These are phyloP conservation scores for Meandrina meandrites DNA, from an alignment of 92 coral and sea anemone species.

Conservation along the genomic window DNA sequence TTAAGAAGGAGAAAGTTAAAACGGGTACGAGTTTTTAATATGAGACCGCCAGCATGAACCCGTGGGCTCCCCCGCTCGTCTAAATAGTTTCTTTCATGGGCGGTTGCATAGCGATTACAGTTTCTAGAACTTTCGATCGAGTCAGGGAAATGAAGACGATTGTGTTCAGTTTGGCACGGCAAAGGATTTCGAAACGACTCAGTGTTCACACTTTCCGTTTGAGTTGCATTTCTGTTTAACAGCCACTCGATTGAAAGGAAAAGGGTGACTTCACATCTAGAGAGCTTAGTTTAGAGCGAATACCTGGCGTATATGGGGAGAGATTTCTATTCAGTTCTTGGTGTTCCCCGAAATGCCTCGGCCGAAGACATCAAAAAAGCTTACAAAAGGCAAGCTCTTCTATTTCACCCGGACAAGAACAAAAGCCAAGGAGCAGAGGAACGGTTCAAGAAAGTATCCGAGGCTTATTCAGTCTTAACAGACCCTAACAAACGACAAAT, in stretches of 20 bases:
- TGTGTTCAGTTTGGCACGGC: conserved; percentile 24
- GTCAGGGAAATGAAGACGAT: conserved; percentile 19
- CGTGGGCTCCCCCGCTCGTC: conserved; percentile 1
- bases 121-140: conserved; percentile 40
- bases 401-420: conserved; percentile 97
- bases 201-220: conserved; percentile 18
- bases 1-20: neutral
- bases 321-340: conserved; percentile 90
- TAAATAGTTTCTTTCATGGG: conserved; percentile 6
- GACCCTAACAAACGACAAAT: conserved; percentile 82
- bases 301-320: conserved; percentile 76
- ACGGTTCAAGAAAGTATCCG: conserved; percentile 88
- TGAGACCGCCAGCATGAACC: neutral
- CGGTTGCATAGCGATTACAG: conserved; percentile 37
- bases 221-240: neutral
- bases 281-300: conserved; percentile 2
- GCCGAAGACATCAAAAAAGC: conserved; percentile 93
- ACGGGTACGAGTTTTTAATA: too few relatives aligned
- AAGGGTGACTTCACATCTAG: neutral
- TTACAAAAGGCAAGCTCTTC: conserved; percentile 88
- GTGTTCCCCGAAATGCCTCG: conserved; percentile 93
- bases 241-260: neutral
- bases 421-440: conserved; percentile 90
- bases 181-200: conserved; percentile 29
- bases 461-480: conserved; percentile 89